Conservation (phyloP, 2,888 invertebrate species). For the Cerastis leucographa region DNA sequence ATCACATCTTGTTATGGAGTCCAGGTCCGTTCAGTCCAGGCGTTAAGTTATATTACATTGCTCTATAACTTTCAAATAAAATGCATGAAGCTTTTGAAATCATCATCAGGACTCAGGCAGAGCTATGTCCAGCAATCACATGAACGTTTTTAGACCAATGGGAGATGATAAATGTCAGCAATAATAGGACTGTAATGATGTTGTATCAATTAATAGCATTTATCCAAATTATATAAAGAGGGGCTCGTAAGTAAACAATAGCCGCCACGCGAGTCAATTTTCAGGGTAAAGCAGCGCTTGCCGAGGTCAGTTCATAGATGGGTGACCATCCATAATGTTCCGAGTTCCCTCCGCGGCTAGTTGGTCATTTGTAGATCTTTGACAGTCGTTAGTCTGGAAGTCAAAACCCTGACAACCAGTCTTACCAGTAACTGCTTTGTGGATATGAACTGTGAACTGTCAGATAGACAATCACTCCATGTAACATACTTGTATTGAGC, state of each 20-base stretch:
- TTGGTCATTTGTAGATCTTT: background rate
- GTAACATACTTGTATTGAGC: background rate
- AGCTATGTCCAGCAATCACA: too few species aligned
- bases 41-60: too few species aligned
- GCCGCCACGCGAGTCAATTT: background rate
- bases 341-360: background rate
- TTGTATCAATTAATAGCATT: too few species aligned
- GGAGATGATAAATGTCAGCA: too few species aligned
- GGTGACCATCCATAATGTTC: background rate
- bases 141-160: too few species aligned
- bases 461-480: background rate
- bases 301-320: background rate
- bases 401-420: background rate
- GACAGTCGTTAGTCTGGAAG: background rate
- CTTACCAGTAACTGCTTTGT: background rate
- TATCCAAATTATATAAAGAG: background rate
- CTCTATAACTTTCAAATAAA: too few species aligned
- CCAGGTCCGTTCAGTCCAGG: too few species aligned
- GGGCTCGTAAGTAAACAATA: background rate
- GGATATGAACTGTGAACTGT: background rate
- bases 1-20: too few species aligned
- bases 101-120: too few species aligned
- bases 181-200: too few species aligned
- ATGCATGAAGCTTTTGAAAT: too few species aligned
- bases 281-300: background rate